Conservation (phyloP, 1,140 invertebrate genomes). For the Neoseiulus cucumeris region DNA sequence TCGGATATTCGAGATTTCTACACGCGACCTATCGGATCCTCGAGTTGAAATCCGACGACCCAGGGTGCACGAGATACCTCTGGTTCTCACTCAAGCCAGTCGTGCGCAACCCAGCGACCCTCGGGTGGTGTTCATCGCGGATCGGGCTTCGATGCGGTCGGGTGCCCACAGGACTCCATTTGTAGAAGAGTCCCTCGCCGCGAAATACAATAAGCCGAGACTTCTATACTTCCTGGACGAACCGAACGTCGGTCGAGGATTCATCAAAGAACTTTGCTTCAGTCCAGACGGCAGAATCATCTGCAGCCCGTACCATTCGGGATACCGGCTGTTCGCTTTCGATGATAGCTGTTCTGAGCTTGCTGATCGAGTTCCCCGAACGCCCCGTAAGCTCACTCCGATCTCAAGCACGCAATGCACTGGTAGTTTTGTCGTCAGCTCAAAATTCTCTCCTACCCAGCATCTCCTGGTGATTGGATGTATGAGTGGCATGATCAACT, state of each 20-base stretch:
- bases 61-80: constrained; percentile 13
- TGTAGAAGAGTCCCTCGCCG: neutral
- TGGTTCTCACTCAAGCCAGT: constrained; percentile 11
- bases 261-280: constrained; percentile 59
- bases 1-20: neutral
- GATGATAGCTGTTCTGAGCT: constrained; percentile 54
- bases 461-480: constrained; percentile 69
- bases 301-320: constrained; percentile 66
- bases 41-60: constrained; percentile 16
- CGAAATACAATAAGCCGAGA: constrained; percentile 43
- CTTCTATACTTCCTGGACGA: constrained; percentile 66
- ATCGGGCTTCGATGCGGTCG: neutral
- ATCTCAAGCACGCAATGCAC: constrained; percentile 49
- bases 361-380: constrained; percentile 38
- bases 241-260: constrained; percentile 64
- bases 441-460: constrained; percentile 68
- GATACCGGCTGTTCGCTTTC: constrained; percentile 58
- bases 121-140: neutral
- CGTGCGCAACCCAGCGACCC: neutral
- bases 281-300: constrained; percentile 67
- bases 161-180: neutral
- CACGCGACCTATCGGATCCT: constrained; percentile 10
- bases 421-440: constrained; percentile 62
- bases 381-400: constrained; percentile 35
- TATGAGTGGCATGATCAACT: constrained; percentile 60